Conservation (phyloP, 2,888 invertebrate species). For the Chydorus sphaericus region DNA sequence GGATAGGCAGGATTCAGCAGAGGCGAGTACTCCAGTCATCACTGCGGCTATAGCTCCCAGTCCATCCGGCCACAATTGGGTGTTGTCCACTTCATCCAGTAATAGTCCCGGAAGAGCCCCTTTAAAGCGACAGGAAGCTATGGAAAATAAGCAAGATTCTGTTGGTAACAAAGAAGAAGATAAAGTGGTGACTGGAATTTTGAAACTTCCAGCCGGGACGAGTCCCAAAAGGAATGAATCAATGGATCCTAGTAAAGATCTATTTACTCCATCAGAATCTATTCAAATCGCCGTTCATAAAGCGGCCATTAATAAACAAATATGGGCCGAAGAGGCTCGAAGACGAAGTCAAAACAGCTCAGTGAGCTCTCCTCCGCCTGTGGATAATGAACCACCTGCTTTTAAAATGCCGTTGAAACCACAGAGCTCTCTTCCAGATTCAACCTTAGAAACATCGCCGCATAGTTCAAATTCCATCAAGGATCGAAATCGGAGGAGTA, state of each 20-base stretch:
- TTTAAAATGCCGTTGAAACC: background rate
- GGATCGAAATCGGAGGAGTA: background rate
- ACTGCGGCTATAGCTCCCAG: background rate
- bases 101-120: background rate
- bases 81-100: background rate
- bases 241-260: constrained; percentile 27
- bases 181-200: constrained; percentile 15
- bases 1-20: background rate
- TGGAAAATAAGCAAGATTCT: background rate
- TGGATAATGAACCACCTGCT: background rate
- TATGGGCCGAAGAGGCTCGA: constrained; percentile 27
- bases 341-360: background rate
- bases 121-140: background rate
- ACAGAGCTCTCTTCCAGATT: background rate
- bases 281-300: constrained; percentile 31
- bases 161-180: constrained; percentile 16
- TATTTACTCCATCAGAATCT: constrained; percentile 29
- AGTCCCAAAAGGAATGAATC: background rate
- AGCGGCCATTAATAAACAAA: constrained; percentile 31
- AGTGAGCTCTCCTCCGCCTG: background rate
- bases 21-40: background rate
- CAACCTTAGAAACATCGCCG: no score
- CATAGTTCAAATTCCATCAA: no score
- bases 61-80: background rate
- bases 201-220: background rate